Evolutionary conservation across 1,140 invertebrate species (phyloP).

Genomic region (Aplysia californica): DNA sequence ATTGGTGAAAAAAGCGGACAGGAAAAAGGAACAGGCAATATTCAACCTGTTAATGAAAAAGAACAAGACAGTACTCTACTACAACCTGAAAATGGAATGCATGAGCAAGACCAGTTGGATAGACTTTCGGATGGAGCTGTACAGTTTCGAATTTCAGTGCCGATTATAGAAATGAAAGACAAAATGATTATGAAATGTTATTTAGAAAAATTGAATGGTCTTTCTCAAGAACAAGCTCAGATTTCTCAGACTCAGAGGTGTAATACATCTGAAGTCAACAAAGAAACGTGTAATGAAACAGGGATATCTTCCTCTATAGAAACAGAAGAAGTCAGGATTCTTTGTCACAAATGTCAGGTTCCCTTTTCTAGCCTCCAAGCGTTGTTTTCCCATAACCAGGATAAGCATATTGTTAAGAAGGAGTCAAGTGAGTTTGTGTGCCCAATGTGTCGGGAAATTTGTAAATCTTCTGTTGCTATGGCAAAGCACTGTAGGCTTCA

Average conservation of each 20-base stretch:
- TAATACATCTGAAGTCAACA: neutral
- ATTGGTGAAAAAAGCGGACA: neutral
- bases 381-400: neutral
- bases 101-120: neutral
- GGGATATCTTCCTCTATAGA: neutral
- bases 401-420: constrained; percentile 7
- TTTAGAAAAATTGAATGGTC: neutral
- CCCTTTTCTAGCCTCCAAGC: constrained; percentile 8
- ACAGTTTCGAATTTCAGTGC: no score
- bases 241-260: neutral
- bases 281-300: neutral
- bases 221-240: neutral
- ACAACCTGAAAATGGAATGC: no score
- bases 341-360: neutral
- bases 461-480: no score
- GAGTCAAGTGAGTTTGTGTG: neutral
- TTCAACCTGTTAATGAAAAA: neutral
- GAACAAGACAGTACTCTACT: no score
- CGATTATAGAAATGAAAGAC: no score
- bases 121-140: no score
- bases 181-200: neutral
- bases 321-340: neutral
- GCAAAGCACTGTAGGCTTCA: neutral
- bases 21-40: neutral
- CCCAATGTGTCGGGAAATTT: no score